Percentiles rank a stretch among this genome's conserved stretches.
Evolutionary conservation across 2,113 vertebrate genomes (phyloP).

Genomic region (Hemibagrus wyckioides): DNA sequence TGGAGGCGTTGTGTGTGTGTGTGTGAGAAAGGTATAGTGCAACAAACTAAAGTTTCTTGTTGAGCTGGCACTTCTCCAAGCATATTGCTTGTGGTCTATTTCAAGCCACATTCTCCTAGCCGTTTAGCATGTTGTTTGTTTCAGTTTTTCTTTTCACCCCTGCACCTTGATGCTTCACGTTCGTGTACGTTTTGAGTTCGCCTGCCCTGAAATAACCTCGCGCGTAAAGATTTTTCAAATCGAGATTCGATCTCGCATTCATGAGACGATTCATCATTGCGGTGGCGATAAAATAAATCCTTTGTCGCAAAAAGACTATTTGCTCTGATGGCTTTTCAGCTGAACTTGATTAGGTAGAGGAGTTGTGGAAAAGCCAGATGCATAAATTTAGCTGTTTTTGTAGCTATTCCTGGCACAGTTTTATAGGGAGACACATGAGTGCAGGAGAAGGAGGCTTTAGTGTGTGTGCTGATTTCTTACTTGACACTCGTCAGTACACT

Average conservation of each 20-base stretch:
- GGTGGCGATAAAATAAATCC: not conserved
- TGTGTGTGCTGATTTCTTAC: not conserved
- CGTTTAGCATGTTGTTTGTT: not conserved
- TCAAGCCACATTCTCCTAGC: constrained; percentile 7
- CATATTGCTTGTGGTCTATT: not conserved
- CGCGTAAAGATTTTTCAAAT: not conserved
- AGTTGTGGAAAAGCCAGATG: constrained; percentile 3
- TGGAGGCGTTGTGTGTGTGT: not conserved
- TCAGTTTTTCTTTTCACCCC: too few species aligned
- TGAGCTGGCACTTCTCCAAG: not conserved
- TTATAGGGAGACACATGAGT: too few species aligned
- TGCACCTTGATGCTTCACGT: not conserved
- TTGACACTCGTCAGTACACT: not conserved
- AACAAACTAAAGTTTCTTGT: constrained; percentile 57
- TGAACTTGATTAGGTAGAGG: not conserved
- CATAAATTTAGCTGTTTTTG: constrained; percentile 1
- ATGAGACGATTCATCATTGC: not conserved
- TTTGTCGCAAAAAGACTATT: not conserved
- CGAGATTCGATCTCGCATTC: not conserved
- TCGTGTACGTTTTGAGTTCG: not conserved
- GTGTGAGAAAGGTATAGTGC: constrained; percentile 44
- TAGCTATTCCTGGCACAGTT: not conserved
- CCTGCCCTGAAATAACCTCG: not conserved
- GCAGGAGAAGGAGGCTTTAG: not conserved
- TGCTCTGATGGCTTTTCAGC: not conserved